Base-by-base conservation (phyloP, 2,888 invertebrate genomes). In the Drosophila gaucha region DNA sequence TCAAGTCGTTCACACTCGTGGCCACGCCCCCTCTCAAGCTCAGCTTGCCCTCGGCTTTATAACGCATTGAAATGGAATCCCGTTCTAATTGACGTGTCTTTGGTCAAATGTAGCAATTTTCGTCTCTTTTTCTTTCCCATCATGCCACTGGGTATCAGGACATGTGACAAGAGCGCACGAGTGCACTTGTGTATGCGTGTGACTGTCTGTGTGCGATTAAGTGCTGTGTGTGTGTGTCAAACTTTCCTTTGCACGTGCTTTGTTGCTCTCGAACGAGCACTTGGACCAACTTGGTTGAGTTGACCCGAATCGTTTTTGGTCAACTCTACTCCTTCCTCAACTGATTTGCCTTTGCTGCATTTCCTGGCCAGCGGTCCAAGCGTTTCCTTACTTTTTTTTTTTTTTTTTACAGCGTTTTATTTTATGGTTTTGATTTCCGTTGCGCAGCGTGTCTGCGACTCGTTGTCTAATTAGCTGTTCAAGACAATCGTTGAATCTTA, bases 21-120 rank as follows among this genome's bases (percentile, higher is more conserved):
- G 20, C 59, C 52, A 59, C 62, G 66, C 66, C 72, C 9, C 55
- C 31, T 6, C 20, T 6, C 10, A 20, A 14, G 30, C 35, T 3
- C 9, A 14, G n/a, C 28, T 33, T 36, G 20, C 9, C 12, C 52
- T 30, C 41, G 31, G 30, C 22, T 36, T 73, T 56, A 54, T 66
- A 67, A 12, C 22, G 35, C 49, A 33, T 33, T 46, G 24, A 43
- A 51, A 51, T 51, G 14, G 36, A 43, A 50, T 38, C 16, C 60
- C 36, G 28, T 67, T 68, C 68, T 88, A 84, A 84, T 84, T 88
- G 88, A 80, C 88, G 75, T 86, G 80, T 75, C 68, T 83, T 60
- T 75, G 86, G 73, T 74, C 79, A 84, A 88, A 84, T 69, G 52
- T 77, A 62, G 68, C 72, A 79, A 84, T 79, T 83, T 73, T 56